Base-by-base conservation (phyloP, 2,888 invertebrate genomes). In the Sarcophaga caerulescens region DNA sequence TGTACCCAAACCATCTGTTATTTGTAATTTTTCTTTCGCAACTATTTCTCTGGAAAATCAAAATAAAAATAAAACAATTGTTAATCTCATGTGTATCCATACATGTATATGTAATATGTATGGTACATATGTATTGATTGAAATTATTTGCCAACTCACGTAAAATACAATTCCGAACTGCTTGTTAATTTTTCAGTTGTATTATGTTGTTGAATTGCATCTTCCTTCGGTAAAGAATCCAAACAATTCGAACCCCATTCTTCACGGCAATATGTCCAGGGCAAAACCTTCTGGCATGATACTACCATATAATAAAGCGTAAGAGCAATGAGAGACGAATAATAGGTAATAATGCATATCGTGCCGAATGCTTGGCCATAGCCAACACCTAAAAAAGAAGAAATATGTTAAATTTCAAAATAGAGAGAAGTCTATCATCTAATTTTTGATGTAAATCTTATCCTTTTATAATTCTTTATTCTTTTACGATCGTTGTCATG, bases 241-340 rank as follows among this genome's bases (percentile, higher is more conserved):
- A 93, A 90, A 85, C 93, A 93, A 45, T 96, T 96, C 0, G 85
- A 25, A 19, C 88, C 87, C 93, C 93, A 93, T 68, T 89, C 90
- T 0, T 90, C 89, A 3, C 94, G 91, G 89, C 97, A 97, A 25
- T 94, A 90, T 0, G 96, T 94, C 97, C 97, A 97, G 0, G 97
- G 97, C 70, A 97, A 92, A 1, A 94, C 94, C 0, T 94, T 89
- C 86, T 94, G 94, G 91, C 96, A 97, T 77, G 97, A 97, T 90
- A 95, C 95, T 8, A 95, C 92, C 89, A 97, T 93, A 92, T 97
- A 97, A 92, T 95, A 96, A 12, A 97, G 89, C 12, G 96, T 96
- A 57, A 97, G 91, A 0, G 96, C 96, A 94, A 97, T 95, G 73
- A 97, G 93, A 0, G 96, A 95, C 75, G 96, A 96, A 91, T 97